Base-by-base conservation (phyloP, 2,113 vertebrate species). In the Barbus barbus region DNA sequence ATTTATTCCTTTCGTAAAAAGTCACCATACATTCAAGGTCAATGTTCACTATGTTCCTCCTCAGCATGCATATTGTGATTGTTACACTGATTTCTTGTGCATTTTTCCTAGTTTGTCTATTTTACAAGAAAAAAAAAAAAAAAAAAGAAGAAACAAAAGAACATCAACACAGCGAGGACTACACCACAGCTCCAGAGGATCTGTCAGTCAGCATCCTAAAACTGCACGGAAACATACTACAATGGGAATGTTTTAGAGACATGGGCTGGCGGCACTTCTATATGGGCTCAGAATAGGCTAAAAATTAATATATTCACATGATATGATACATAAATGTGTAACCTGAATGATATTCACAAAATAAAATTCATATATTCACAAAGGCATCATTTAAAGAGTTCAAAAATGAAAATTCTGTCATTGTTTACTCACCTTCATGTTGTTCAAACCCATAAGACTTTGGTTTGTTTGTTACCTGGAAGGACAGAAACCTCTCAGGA, bases 21-120 rank as follows among this genome's bases (percentile, higher is more conserved):
- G 92, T 94, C 94, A 95, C 94, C 93, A 94, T 94, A 95, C 93
- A 95, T 94, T 94, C 93, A 95, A 92, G 89, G 93, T 93, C 93
- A 92, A 92, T 92, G 90, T 91, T 91, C 82, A 92, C 87, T 86
- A 92, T 93, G 92, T 91, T 91, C 91, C 92, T 92, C 93, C 91
- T 93, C 89, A 91, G 93, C 94, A 95, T 95, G 94, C 94, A 95
- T 92, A 93, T 91, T 89, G 91, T 93, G 90, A 93, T 92, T 90
- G 92, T 53, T 88, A 88, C 85, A 85, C 67, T 86, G 81, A 93
- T 84, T 76, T 89, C 88, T 91, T 86, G 80, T 91, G 90, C 81
- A 92, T 85, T 90, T 91, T 90, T 79, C 86, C 78, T 69, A 81
- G 78, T 69, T 51, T 53, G 78, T 88, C 88, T 86, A 73, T 74